phyloP scores from a whole-genome alignment of 2,888 invertebrate genomes.

The Pinctada fucata region DNA sequence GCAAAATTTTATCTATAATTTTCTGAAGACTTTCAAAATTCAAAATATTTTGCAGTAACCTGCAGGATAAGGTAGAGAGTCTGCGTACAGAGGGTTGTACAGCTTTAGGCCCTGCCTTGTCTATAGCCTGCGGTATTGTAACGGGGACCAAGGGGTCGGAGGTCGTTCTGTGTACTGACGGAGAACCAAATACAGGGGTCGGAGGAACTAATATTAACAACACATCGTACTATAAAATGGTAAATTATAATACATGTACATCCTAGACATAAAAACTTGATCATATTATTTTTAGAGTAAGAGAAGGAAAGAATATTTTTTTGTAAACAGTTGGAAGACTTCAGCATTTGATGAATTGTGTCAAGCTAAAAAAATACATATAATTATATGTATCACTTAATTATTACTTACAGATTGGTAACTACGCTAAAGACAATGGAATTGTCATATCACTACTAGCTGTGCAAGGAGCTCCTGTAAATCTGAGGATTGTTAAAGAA shows the following conservation, averaged over 20 bases:
- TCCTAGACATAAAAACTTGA: no score
- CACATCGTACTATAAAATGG: no score
- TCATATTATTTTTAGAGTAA: no score
- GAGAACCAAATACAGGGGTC: slow-evolving; percentile 65
- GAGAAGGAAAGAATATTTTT: no score
- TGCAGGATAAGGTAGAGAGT: slow-evolving; percentile 48
- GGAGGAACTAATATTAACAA: no score
- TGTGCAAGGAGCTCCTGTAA: slow-evolving; percentile 62
- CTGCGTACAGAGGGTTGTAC: slow-evolving; percentile 59
- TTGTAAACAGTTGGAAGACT: no score
- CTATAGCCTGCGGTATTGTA: slow-evolving; percentile 65
- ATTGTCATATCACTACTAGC: slow-evolving; percentile 67
- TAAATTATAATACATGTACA: no score
- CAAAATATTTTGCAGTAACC: slow-evolving; percentile 40
- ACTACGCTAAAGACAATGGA: slow-evolving; percentile 64
- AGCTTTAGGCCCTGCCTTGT: slow-evolving; percentile 69
- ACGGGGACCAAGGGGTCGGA: slow-evolving; percentile 61
- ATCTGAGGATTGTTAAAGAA: slow-evolving; percentile 57
- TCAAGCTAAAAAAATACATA: no score
- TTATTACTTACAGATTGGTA: slow-evolving; percentile 60
- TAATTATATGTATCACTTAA: no score
- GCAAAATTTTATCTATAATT: neutral
- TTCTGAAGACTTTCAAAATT: no score
- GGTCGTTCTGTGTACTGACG: slow-evolving; percentile 72
- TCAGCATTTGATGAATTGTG: no score